Conservation (phyloP, 2,113 vertebrate genomes). For the Melierax canorus region DNA sequence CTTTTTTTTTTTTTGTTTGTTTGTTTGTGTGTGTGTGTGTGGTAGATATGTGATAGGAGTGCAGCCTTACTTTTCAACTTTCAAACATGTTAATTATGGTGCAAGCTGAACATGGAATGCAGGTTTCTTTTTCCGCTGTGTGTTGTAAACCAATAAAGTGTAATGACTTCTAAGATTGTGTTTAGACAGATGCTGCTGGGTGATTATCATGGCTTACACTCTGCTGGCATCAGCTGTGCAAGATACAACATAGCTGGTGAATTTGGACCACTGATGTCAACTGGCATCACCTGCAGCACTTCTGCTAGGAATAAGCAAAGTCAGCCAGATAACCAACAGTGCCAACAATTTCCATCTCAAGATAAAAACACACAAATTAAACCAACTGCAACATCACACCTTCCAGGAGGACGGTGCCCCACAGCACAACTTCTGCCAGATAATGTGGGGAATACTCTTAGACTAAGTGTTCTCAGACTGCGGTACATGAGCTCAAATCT, state of each 20-base stretch:
- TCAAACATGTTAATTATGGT: background rate
- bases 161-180: background rate
- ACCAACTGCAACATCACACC: background rate
- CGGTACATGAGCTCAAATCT: background rate
- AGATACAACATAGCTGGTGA: background rate
- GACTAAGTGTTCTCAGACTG: background rate
- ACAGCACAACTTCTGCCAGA: background rate
- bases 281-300: conserved; percentile 9
- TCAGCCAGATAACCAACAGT: background rate
- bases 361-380: background rate
- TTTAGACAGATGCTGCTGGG: background rate
- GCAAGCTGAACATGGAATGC: background rate
- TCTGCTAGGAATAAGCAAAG: background rate
- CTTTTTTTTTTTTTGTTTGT: too few species aligned
- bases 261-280: background rate
- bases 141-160: background rate
- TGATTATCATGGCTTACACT: background rate
- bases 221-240: conserved; percentile 9
- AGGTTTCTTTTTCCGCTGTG: background rate
- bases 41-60: background rate
- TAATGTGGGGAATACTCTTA: background rate
- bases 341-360: background rate
- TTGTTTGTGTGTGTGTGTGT: background rate
- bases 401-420: background rate
- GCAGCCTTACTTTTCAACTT: background rate